A percentile compares a stretch with the other conserved stretches of the same genome.
These are phyloP conservation scores for Caenorhabditis afra DNA, from an alignment of 2,888 invertebrate genomes.

Conservation along the genomic window DNA sequence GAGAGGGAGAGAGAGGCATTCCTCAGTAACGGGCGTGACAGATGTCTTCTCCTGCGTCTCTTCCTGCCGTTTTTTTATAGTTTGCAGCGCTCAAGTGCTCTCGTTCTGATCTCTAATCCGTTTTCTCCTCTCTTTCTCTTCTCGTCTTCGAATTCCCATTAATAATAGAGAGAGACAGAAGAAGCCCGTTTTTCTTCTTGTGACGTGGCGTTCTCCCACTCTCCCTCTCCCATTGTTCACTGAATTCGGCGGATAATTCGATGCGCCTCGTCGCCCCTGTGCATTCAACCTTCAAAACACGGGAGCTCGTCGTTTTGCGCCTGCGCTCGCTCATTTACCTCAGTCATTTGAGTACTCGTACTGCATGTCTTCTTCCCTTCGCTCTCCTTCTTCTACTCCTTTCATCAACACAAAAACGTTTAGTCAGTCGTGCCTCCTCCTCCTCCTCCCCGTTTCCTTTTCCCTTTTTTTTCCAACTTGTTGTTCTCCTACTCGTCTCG, in stretches of 20 bases:
- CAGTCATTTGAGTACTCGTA: conserved; percentile 29
- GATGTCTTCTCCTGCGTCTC: neutral
- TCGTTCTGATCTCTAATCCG: conserved; percentile 9
- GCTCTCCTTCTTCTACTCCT: conserved; percentile 15
- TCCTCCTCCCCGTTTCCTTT: conserved; percentile 24
- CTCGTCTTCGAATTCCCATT: conserved; percentile 2
- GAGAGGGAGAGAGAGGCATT: neutral
- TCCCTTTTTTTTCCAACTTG: conserved; percentile 50
- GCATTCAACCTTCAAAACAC: conserved; percentile 46
- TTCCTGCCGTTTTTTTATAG: neutral
- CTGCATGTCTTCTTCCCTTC: conserved; percentile 3
- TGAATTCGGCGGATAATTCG: conserved; percentile 15
- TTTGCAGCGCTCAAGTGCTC: conserved; percentile 4
- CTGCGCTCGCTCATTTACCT: conserved; percentile 31
- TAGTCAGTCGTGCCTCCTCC: conserved; percentile 35
- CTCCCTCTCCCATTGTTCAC: conserved; percentile 14
- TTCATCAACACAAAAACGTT: conserved; percentile 51
- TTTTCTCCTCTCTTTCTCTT: neutral
- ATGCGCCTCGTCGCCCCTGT: conserved; percentile 41
- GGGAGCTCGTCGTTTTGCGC: conserved; percentile 7
- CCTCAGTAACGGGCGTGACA: neutral
- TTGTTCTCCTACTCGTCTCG: conserved; percentile 41
- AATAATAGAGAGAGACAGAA: neutral
- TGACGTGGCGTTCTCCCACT: conserved; percentile 5
- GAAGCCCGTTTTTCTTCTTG: neutral